Base-by-base conservation (phyloP, 2,888 invertebrate genomes). In the Pharmacophagus antenor region DNA sequence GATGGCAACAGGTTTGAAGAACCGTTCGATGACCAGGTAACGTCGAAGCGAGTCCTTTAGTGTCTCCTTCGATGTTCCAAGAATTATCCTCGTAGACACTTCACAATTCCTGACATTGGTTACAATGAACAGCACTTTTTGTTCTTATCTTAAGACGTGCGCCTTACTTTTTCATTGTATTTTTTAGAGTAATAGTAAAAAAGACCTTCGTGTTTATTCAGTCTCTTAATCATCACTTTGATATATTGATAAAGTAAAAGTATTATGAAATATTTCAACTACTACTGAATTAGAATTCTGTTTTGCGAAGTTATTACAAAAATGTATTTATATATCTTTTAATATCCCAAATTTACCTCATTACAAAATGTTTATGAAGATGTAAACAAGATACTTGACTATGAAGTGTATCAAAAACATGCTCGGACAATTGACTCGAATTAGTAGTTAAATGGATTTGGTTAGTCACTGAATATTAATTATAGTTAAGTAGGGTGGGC, bases 1-100 rank as follows among this genome's bases (percentile, higher is more conserved):
- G 89, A 90, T 90, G 86, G 88, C 85, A 89, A 89, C 90, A 84
- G 90, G 90, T 90, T 90, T 89, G 77, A 81, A 90, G 90, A 85
- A 86, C 82, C 82, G 84, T 82, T 84, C 84, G 84, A 79, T 75
- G 82, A 79, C 72, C 85, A 82, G 82, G 84, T 80, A 81, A 77
- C 79, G 77, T 73, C 76, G 74, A 73, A 70, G 68, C 72, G 76
- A 77, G 76, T 77, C 83, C 85, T 85, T 82, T 79, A 81, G 77
- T 78, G 76, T 77, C 81, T 80, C 78, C 84, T 70, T 77, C 74
- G 73, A 75, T 73, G 78, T 89, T 89, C 90, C 77, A 73, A 88
- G 89, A 89, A 89, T 82, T 81, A 79, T 83, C 86, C 88, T 88
- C 81, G 78, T 76, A 68, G 70, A 73, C 81, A 76, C 85, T 82